Conservation (phyloP, 2,888 invertebrate genomes). For the Campoplex nolae region DNA sequence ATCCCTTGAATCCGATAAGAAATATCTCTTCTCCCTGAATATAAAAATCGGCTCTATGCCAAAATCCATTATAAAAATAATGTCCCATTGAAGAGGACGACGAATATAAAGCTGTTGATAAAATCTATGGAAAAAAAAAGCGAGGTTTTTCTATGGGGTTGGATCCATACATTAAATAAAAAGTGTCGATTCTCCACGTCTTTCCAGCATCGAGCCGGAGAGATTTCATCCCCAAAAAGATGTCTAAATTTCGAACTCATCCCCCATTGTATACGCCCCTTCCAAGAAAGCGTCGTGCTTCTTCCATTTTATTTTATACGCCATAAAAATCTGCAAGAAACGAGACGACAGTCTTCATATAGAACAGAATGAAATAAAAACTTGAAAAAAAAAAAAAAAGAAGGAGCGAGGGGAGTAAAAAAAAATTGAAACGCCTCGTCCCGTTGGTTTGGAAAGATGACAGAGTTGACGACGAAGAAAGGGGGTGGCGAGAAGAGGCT, state of each 20-base stretch:
- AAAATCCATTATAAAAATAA: neutral
- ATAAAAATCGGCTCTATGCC: neutral
- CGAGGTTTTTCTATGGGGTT: neutral
- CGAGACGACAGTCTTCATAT: neutral
- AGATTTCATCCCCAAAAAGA: slow-evolving; percentile 18
- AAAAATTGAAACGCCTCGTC: slow-evolving; percentile 59
- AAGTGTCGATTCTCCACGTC: slow-evolving; percentile 4
- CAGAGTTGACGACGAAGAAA: slow-evolving; percentile 15
- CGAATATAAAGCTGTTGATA: neutral
- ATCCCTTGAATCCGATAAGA: neutral
- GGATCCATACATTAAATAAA: slow-evolving; percentile 9
- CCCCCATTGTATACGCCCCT: neutral
- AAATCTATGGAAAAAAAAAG: neutral
- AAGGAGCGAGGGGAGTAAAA: neutral
- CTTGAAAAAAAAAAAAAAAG: neutral
- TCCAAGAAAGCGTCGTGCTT: neutral
- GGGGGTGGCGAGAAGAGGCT: neutral
- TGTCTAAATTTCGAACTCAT: slow-evolving; percentile 26
- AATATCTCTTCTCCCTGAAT: neutral
- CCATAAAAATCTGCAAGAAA: slow-evolving; percentile 28
- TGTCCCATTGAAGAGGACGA: neutral
- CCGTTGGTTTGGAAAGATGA: slow-evolving; percentile 16
- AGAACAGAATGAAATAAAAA: neutral
- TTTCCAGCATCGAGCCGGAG: neutral
- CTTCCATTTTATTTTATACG: slow-evolving; percentile 30